These are phyloP conservation scores for Lophius piscatorius DNA, from an alignment of 2,113 vertebrate genomes.

Conservation along the genomic window DNA sequence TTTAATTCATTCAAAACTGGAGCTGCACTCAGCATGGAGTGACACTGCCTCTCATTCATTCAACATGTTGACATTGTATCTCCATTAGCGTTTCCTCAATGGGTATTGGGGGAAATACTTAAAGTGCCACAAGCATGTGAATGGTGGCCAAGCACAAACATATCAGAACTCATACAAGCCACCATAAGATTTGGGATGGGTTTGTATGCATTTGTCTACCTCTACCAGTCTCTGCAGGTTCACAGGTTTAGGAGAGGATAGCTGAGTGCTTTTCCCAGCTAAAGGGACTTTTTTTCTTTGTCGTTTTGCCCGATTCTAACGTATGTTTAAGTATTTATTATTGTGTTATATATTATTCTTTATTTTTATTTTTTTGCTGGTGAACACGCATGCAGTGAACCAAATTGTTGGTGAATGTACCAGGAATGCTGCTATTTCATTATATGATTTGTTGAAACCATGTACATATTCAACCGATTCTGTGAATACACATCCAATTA, in stretches of 20 bases:
- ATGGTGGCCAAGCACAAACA: slow-evolving; percentile 69
- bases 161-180: slow-evolving; percentile 69
- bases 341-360: slow-evolving; percentile 21
- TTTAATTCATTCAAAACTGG: slow-evolving; percentile 62
- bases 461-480: slow-evolving; percentile 36
- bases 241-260: slow-evolving; percentile 39
- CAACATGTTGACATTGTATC: slow-evolving; percentile 76
- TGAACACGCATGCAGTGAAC: slow-evolving; percentile 1
- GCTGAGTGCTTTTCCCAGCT: slow-evolving; percentile 23
- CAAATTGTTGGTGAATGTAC: slow-evolving; percentile 25
- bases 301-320: slow-evolving; percentile 9
- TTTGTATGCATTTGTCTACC: slow-evolving; percentile 73
- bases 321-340: slow-evolving; percentile 68
- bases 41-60: slow-evolving; percentile 73
- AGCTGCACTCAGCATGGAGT: slow-evolving; percentile 45
- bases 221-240: slow-evolving; percentile 63
- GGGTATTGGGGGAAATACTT: slow-evolving; percentile 73
- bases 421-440: slow-evolving; percentile 54
- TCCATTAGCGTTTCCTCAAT: slow-evolving; percentile 76
- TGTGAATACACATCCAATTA: slow-evolving; percentile 44
- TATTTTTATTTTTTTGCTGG: slow-evolving; percentile 29
- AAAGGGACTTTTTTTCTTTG: slow-evolving; percentile 8
- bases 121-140: slow-evolving; percentile 68
- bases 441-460: slow-evolving; percentile 24
- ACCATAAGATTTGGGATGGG: slow-evolving; percentile 47